These are phyloP conservation scores for Spodoptera picta DNA, from an alignment of 2,888 invertebrate species.

Conservation along the genomic window DNA sequence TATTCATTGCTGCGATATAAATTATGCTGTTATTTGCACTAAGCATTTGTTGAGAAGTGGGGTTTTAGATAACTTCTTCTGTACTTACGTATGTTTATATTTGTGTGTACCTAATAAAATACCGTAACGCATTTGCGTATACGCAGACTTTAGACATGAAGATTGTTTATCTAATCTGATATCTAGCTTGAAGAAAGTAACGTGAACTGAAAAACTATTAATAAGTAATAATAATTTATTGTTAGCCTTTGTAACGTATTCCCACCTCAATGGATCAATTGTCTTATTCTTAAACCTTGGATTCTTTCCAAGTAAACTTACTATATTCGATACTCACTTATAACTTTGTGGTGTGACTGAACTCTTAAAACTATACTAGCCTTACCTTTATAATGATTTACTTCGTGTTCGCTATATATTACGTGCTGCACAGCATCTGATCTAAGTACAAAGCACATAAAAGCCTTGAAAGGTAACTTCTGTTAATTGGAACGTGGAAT, in stretches of 20 bases:
- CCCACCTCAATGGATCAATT: constrained; percentile 6
- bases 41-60: not conserved
- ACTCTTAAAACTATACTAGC: no score
- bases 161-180: no score
- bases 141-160: no score
- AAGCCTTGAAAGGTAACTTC: constrained; percentile 22
- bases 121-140: no score
- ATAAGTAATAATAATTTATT: not conserved
- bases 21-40: constrained; percentile 17
- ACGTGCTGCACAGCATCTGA: constrained; percentile 9
- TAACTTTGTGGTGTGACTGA: no score
- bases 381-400: no score
- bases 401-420: constrained; percentile 2
- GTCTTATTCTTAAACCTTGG: constrained; percentile 8
- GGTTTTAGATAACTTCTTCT: no score
- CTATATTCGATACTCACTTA: constrained; percentile 7
- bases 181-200: no score
- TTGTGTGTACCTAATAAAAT: no score
- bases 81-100: no score
- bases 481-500: constrained; percentile 60
- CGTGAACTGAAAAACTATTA: no score
- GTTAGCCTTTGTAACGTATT: not conserved
- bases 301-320: constrained; percentile 5
- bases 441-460: constrained; percentile 18
- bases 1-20: constrained; percentile 24